Evolutionary conservation across 2,113 vertebrate genomes (phyloP).

Genomic region (Hippocampus comes): DNA sequence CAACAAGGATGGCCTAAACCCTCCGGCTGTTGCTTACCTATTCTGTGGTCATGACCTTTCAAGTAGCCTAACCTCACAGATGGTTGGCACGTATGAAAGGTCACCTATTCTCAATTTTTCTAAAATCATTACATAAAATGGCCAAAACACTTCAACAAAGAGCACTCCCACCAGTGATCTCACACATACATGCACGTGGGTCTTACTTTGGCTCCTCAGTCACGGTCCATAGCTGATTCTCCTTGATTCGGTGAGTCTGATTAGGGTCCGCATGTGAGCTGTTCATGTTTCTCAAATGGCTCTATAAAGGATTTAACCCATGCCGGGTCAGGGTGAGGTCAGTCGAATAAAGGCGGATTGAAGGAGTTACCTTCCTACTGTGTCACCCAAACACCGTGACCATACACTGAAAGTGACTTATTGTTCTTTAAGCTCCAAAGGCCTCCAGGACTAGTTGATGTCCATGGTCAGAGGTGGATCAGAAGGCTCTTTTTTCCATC

Average conservation of each 20-base stretch:
- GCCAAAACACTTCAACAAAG: background rate
- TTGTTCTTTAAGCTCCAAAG: conserved; percentile 34
- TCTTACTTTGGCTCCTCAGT: conserved; percentile 37
- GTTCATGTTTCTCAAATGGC: conserved; percentile 40
- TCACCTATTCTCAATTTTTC: background rate
- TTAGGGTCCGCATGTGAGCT: conserved; percentile 24
- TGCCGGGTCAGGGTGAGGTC: conserved; percentile 45
- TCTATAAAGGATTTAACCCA: conserved; percentile 41
- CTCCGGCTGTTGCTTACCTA: background rate
- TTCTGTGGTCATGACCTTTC: conserved; percentile 35
- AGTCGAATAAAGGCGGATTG: conserved; percentile 52
- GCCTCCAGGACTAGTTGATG: background rate
- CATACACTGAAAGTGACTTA: conserved; percentile 9
- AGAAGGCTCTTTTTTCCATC: background rate
- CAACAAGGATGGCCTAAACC: background rate
- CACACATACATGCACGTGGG: background rate
- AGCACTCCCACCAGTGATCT: background rate
- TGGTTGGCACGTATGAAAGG: conserved; percentile 24
- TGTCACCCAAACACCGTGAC: conserved; percentile 4
- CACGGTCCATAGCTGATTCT: conserved; percentile 11
- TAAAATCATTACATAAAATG: background rate
- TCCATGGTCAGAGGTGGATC: conserved; percentile 13
- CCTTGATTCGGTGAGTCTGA: conserved; percentile 32
- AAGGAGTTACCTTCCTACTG: conserved; percentile 47
- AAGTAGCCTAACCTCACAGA: background rate